Evolutionary conservation across 1,140 invertebrate species (phyloP), one percentile per base, ranked within the genome.

Genomic region (Scylla paramamosain): DNA sequence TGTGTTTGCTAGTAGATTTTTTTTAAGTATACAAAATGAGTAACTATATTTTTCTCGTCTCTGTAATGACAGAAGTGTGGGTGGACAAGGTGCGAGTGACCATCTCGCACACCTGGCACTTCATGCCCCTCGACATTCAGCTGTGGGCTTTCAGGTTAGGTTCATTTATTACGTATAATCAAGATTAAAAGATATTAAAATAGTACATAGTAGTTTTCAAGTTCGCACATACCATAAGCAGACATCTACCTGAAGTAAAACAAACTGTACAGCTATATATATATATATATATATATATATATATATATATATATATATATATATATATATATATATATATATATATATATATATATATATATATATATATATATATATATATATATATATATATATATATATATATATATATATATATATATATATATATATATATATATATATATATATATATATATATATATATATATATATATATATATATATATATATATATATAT

Each of bases 31-130:
- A 6, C 39, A 39, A 59, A 59, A 1, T 59, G 2, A 59, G 10
- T 59, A 59, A 59, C 10, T 59, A 8, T 59, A 59, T 59, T 59
- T 59, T 59, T 20, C 10, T 59, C 91, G 4, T 14, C 0, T 6
- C 3, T 16, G 28, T n/a, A 10, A n/a, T n/a, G 28, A 29, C 91
- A 95, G 94, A 95, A 48, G 94, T 95, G 48, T 95, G 94, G 94
- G 91, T 95, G 52, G 94, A 95, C 91, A 95, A 95, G 48, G 94
- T 95, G 84, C 90, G 94, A 2, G 94, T 95, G 6, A 91, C 94
- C 32, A 95, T 95, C 29, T 92, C 94, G 0, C 94, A 95, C 91
- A 95, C 94, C 4, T 95, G 94, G 94, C 94, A 95, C 94, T 95
- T 95, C 25, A 95, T 95, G 94, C 94, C 94, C 31, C 91, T 95